These are phyloP conservation scores for Thunnus thynnus DNA, from an alignment of 2,113 vertebrate species.

Conservation along the genomic window DNA sequence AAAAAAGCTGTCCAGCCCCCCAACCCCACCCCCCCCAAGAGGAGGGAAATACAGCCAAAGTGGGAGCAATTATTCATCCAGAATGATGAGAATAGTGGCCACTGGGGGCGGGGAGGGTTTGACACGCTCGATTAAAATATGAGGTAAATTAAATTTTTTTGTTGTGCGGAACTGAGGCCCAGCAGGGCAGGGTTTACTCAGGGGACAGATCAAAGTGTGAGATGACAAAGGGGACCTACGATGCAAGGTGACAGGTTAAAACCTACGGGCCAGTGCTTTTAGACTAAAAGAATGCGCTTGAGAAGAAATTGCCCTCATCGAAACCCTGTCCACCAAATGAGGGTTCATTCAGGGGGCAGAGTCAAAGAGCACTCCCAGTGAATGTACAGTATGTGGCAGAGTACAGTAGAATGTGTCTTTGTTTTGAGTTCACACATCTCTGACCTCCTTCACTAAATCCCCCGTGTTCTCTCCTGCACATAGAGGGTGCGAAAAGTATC, in stretches of 20 bases:
- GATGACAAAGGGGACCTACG: conserved; percentile 56
- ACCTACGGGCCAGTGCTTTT: conserved; percentile 29
- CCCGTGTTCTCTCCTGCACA: conserved; percentile 36
- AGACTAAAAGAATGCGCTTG: conserved; percentile 32
- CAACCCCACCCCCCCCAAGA: conserved; percentile 1
- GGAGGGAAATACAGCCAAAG: conserved; percentile 49
- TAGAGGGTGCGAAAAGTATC: conserved; percentile 68
- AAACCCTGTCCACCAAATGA: conserved; percentile 33
- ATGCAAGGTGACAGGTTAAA: conserved; percentile 65
- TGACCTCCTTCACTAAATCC: conserved; percentile 69
- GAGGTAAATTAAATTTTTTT: conserved; percentile 62
- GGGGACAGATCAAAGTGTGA: conserved; percentile 66
- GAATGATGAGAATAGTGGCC: conserved; percentile 38
- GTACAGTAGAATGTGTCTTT: conserved; percentile 71
- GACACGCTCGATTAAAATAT: conserved; percentile 65
- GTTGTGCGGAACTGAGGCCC: conserved; percentile 50
- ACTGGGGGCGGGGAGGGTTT: conserved; percentile 23
- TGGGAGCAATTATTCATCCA: conserved; percentile 63
- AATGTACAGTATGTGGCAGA: conserved; percentile 26
- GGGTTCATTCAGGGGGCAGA: conserved; percentile 69
- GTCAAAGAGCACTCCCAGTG: neutral
- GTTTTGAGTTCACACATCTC: conserved; percentile 75
- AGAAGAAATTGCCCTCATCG: conserved; percentile 57
- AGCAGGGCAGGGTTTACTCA: conserved; percentile 58
- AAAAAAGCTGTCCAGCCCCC: conserved; percentile 47